Evolutionary conservation across 2,797 vertebrate genomes (phyloP), one percentile per base, ranked within the genome.

Genomic region (Lates japonicus): DNA sequence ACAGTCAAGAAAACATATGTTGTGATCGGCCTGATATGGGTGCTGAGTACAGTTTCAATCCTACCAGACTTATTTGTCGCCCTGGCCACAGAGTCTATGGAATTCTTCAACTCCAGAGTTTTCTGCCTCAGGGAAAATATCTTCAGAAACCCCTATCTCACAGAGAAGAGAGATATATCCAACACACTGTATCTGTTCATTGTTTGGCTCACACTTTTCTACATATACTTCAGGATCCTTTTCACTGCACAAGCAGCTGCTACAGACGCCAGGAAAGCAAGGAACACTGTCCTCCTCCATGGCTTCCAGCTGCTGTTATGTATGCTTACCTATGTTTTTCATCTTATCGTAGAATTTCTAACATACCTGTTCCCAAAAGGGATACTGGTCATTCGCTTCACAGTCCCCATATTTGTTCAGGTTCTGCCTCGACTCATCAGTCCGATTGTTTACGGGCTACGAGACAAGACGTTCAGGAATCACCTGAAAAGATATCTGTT

Each of bases 181-280:
- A 68, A 91, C 44, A 51, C 25, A 2, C 12, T 90, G 14, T 89
- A 80, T 33, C 5, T 94, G 74, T 70, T 85, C 11, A 29, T 74
- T 11, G 87, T 94, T 13, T 94, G 92, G 93, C 7, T 91, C 42
- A 85, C 33, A 37, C 71, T 95, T 9, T 66, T 94, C 52, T 94
- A 90, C 7, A 85, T 92, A 1, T 94, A 95, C 72, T 90, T 92
- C 42, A 89, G 74, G 55, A 91, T 93, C 42, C 46, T 92, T 41
- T 88, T 89, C 0, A 33, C 90, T 0, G 90, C 92, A 7, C 76
- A 88, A 39, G 76, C 86, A 5, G 87, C 84, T 11, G 63, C 78
- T 19, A n/a, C 61, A 13, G 86, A 90, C 0, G 52, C 76, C 22
- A 90, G 39, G 39, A 93, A 92, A 35, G 91, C 87, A 4, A 86